Base-by-base conservation (phyloP, 2,888 invertebrate species). In the Caenorhabditis panamensis region DNA sequence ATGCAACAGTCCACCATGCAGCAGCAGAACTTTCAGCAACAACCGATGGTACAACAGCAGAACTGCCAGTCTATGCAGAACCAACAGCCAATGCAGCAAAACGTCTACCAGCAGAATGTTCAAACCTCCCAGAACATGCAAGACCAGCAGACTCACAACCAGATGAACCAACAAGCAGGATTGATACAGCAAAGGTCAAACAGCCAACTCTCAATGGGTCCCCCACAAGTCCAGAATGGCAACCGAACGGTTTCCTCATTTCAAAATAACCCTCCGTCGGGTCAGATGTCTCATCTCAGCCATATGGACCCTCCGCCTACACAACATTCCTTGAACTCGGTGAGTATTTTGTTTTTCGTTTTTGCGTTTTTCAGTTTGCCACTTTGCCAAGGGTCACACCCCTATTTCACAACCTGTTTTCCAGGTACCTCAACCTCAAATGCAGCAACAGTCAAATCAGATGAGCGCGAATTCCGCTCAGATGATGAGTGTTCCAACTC, bases 281-380 rank as follows among this genome's bases (percentile, higher is more conserved):
- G 61, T 20, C 59, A 66, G 49, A 59, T 66, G 51, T 41, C 66
- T 58, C 75, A 75, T 66, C 66, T 75, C 41, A 58, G 75, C 75
- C 75, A 75, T 67, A 75, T 75, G 75, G 75, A 75, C 59, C 66
- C 59, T 51, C 61, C 75, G 67, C 75, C 75, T 66, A 75, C 75
- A 61, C 75, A 66, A 53, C 66, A 75, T 75, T 75, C 66, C 75
- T 53, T 75, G 75, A 75, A 75, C 75, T 66, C 66, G 41, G 75
- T 75, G 66, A 59, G 75, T 66, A 59, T 59, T 72, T 73, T 64
- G 61, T 75, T 75, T 24, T 69, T 69, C 31, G 22, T 26, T 41
- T 41, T 53, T 51, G 37, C 18, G 31, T 51, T 9, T 44, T 16
- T 54, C n/a, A n/a, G n/a, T n/a, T n/a, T n/a, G n/a, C 13, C 41